Percentiles rank a stretch among this genome's conserved stretches.
Evolutionary conservation across 92 coral and sea anemone species (phyloP).

Genomic region (Phymanthus crucifer): DNA sequence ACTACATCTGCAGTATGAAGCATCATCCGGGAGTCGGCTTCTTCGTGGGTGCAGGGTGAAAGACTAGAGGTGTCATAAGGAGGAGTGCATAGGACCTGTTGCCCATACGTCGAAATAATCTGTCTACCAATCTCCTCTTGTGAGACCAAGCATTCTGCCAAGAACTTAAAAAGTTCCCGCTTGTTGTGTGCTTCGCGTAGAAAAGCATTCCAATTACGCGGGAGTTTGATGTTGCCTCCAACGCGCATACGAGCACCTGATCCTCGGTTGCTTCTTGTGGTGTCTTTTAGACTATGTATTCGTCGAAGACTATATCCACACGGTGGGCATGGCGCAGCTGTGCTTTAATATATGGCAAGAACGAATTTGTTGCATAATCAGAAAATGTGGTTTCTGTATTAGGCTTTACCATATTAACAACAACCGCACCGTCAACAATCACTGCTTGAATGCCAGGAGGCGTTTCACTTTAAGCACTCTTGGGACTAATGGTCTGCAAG

Average conservation of each 20-base stretch:
- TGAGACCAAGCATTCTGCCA: not conserved
- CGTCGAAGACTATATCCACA: constrained; percentile 66
- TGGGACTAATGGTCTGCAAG: constrained; percentile 26
- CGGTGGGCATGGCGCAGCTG: constrained; percentile 60
- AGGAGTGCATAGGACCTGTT: constrained; percentile 10
- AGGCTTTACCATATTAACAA: constrained; percentile 57
- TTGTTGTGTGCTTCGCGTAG: not conserved
- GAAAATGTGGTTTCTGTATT: constrained; percentile 40
- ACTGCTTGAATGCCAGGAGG: constrained; percentile 29
- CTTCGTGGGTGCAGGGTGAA: constrained; percentile 39
- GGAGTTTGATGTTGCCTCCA: constrained; percentile 31
- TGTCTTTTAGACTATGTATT: constrained; percentile 60
- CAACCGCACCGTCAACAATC: constrained; percentile 51
- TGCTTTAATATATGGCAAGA: constrained; percentile 49
- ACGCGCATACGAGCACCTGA: constrained; percentile 39
- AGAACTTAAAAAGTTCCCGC: not conserved
- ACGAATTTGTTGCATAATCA: constrained; percentile 50
- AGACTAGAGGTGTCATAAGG: constrained; percentile 13
- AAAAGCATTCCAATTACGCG: constrained; percentile 27
- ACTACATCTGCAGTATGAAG: constrained; percentile 47
- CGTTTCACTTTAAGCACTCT: constrained; percentile 23
- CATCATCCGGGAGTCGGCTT: constrained; percentile 59
- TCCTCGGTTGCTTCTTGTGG: constrained; percentile 50
- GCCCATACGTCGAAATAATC: not conserved
- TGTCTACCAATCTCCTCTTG: not conserved